A percentile compares a stretch with the other conserved stretches of the same genome.
Conservation (phyloP, 1,140 invertebrate genomes). For the Coelopa frigida region DNA sequence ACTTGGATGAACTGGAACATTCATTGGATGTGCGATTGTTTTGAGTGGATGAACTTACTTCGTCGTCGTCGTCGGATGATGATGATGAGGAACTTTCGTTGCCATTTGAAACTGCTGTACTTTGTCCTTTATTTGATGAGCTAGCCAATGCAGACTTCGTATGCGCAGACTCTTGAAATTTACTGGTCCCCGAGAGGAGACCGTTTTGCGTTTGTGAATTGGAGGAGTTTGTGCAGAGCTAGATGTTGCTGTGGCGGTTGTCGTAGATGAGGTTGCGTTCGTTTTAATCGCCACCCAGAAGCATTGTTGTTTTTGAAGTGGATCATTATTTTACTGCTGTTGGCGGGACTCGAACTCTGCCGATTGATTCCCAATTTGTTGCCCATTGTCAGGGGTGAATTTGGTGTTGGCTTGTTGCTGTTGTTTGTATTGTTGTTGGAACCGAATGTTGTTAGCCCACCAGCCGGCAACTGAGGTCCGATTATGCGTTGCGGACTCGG, state of each 20-base stretch:
- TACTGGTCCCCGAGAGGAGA: conserved; percentile 21
- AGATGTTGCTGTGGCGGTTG: conserved; percentile 23
- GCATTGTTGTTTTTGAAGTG: conserved; percentile 15
- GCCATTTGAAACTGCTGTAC: conserved; percentile 25
- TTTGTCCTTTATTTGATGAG: conserved; percentile 24
- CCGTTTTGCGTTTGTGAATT: conserved; percentile 19
- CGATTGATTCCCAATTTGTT: conserved; percentile 9
- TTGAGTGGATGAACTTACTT: conserved; percentile 8
- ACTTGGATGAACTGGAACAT: not conserved
- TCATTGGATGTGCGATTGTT: conserved; percentile 6
- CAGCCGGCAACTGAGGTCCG: conserved; percentile 32
- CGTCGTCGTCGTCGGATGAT: conserved; percentile 21
- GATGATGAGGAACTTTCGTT: conserved; percentile 41
- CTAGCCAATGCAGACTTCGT: conserved; percentile 26
- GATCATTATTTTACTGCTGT: conserved; percentile 13
- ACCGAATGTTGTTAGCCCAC: too few relatives aligned
- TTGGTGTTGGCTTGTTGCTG: not conserved
- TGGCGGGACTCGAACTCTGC: not conserved
- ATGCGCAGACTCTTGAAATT: conserved; percentile 30
- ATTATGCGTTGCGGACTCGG: conserved; percentile 24
- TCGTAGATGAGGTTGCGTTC: conserved; percentile 7
- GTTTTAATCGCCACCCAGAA: not conserved
- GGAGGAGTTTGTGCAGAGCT: conserved; percentile 7
- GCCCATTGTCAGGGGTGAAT: not conserved
- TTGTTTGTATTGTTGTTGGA: too few relatives aligned